These are phyloP conservation scores for Martes martes DNA, from an alignment of 2,113 vertebrate genomes.

Conservation along the genomic window DNA sequence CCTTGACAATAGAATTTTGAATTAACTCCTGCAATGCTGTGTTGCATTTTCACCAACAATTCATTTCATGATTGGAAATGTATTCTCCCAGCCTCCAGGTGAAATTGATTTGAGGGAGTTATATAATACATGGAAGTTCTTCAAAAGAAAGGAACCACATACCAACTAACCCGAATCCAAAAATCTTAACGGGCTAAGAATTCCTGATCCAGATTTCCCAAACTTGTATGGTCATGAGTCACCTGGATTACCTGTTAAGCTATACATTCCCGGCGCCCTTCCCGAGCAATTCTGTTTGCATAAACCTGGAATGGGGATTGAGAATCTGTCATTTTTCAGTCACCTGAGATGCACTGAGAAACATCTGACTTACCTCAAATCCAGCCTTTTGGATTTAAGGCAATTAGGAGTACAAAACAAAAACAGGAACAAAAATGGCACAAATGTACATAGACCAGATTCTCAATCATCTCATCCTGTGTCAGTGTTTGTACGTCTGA, in stretches of 20 bases:
- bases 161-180: background rate
- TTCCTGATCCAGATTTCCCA: background rate
- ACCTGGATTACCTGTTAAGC: background rate
- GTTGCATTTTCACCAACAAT: background rate
- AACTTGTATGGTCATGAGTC: background rate
- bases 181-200: background rate
- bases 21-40: slow-evolving; percentile 45
- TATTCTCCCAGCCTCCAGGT: background rate
- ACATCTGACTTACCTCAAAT: background rate
- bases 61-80: background rate
- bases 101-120: background rate
- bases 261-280: background rate
- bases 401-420: background rate
- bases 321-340: background rate
- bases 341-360: background rate
- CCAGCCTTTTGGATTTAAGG: background rate
- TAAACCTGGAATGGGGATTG: background rate
- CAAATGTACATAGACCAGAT: background rate
- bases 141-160: background rate
- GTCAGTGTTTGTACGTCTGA: background rate
- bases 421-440: background rate
- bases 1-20: slow-evolving; percentile 26
- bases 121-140: background rate
- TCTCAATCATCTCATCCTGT: background rate
- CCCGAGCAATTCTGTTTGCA: background rate